phyloP scores from a whole-genome alignment of 2,797 vertebrate species.

The Tragelaphus eurycerus region DNA sequence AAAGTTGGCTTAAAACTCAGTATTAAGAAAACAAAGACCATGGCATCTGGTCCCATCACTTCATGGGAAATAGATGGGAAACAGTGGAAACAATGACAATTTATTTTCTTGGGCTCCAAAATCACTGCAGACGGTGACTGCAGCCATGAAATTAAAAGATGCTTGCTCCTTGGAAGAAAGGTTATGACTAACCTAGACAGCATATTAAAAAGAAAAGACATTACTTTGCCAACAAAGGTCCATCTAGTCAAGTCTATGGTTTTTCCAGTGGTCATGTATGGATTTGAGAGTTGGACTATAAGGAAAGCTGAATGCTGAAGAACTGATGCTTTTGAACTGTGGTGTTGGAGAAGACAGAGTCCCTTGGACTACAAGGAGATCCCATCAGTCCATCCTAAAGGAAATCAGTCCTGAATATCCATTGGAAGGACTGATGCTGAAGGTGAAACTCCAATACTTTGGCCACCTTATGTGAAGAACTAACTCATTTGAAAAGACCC shows the following conservation, averaged over 20 bases:
- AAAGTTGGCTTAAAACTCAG: no score
- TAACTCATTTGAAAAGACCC: background rate
- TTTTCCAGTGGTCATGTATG: no score
- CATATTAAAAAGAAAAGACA: background rate
- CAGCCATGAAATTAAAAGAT: background rate
- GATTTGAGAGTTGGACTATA: no score
- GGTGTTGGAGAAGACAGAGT: background rate
- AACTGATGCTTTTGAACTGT: no score
- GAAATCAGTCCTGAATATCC: background rate
- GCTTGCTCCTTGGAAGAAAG: background rate
- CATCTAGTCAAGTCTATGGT: background rate
- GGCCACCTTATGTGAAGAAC: background rate
- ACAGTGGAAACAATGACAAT: no score
- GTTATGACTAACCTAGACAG: background rate
- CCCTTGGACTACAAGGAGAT: background rate
- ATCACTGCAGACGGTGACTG: background rate
- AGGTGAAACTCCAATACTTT: background rate
- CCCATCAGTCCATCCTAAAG: accelerated
- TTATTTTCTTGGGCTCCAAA: background rate
- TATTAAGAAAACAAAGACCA: no score
- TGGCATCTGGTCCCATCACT: no score
- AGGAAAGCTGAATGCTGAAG: no score
- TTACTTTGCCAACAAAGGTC: background rate
- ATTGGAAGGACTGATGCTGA: background rate
- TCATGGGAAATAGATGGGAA: no score